Evolutionary conservation across 1,140 invertebrate species (phyloP).

Genomic region (Stegodyphus mimosarum): DNA sequence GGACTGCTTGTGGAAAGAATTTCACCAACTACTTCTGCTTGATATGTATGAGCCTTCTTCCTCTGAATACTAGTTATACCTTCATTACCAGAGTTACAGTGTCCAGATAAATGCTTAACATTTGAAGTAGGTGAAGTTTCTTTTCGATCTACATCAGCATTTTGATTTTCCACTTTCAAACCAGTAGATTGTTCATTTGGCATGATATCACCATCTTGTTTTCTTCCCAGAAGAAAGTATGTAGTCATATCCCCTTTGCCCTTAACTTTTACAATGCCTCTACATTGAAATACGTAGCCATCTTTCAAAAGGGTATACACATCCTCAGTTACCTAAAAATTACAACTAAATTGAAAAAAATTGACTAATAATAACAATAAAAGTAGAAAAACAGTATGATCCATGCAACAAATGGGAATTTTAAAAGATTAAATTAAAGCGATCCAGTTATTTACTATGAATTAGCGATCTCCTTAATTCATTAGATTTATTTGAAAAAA

Average conservation of each 20-base stretch:
- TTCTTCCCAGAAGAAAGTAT: slow-evolving; percentile 81
- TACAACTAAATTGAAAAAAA: slow-evolving; percentile 6
- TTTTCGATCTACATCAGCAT: not conserved
- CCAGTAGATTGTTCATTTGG: not conserved
- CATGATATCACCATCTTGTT: slow-evolving; percentile 72
- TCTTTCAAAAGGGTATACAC: slow-evolving; percentile 79
- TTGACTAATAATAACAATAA: not conserved
- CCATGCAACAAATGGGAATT: not conserved
- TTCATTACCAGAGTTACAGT: not conserved
- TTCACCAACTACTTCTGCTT: slow-evolving; percentile 19
- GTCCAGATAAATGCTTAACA: not conserved
- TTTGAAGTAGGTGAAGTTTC: not conserved
- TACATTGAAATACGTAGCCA: slow-evolving; percentile 81
- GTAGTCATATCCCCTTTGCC: slow-evolving; percentile 95
- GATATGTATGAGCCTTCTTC: slow-evolving; percentile 35
- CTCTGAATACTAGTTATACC: not conserved
- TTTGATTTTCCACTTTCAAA: not conserved
- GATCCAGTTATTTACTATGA: not conserved
- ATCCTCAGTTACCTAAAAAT: slow-evolving; percentile 79
- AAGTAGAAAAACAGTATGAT: not conserved
- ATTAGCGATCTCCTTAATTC: no score
- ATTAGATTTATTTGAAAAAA: no score
- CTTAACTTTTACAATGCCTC: slow-evolving; percentile 90
- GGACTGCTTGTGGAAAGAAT: slow-evolving; percentile 54
- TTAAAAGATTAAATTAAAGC: not conserved